A percentile compares a stretch with the other conserved stretches of the same genome.
phyloP scores from a whole-genome alignment of 2,888 invertebrate genomes.

The Acleris holmiana region DNA sequence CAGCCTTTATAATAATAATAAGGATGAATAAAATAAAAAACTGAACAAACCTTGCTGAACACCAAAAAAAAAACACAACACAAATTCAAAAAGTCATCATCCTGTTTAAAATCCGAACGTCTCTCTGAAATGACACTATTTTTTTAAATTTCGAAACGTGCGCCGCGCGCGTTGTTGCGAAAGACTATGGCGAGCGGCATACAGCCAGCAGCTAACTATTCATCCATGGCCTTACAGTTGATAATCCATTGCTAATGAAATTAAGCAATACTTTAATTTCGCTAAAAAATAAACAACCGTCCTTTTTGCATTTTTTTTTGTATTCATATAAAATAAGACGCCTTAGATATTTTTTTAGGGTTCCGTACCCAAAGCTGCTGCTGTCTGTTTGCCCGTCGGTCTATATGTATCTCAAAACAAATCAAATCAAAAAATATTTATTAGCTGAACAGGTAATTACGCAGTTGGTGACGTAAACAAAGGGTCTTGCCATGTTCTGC shows the following conservation, averaged over 20 bases:
- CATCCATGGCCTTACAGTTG: conserved; percentile 15
- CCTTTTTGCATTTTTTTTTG: background rate
- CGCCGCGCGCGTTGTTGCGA: conserved; percentile 28
- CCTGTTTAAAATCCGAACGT: conserved; percentile 12
- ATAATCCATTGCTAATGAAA: conserved; percentile 19
- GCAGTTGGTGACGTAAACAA: too few relatives aligned
- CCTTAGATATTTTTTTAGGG: too few relatives aligned
- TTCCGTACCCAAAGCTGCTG: too few relatives aligned
- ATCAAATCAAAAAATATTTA: too few relatives aligned
- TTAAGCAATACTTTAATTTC: conserved; percentile 11
- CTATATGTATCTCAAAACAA: too few relatives aligned
- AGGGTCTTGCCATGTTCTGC: too few relatives aligned
- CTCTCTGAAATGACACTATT: conserved; percentile 1
- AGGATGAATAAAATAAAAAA: too few relatives aligned
- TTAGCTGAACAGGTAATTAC: too few relatives aligned
- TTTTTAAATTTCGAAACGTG: conserved; percentile 30
- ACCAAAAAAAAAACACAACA: conserved; percentile 20
- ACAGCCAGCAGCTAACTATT: conserved; percentile 9
- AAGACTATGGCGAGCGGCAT: conserved; percentile 18
- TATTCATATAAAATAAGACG: too few relatives aligned
- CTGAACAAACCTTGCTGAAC: conserved; percentile 1
- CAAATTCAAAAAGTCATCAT: conserved; percentile 19
- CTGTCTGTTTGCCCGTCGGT: too few relatives aligned
- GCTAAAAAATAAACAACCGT: background rate
- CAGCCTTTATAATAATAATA: background rate